A percentile compares a stretch with the other conserved stretches of the same genome.
Conservation (phyloP, 1,140 invertebrate species). For the Diabrotica undecimpunctata region DNA sequence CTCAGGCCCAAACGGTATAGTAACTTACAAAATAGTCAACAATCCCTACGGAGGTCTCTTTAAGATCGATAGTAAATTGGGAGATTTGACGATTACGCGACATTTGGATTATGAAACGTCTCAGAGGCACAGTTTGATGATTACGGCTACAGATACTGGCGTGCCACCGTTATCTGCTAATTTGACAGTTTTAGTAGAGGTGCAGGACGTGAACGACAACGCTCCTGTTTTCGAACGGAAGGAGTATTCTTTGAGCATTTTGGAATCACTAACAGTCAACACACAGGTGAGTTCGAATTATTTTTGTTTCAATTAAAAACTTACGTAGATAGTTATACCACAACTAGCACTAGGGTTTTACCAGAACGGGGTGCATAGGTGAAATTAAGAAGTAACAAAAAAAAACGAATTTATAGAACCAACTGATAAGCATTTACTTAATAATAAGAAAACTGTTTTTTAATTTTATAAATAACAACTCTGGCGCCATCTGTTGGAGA, state of each 20-base stretch:
- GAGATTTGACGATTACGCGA: conserved; percentile 64
- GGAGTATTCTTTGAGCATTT: conserved; percentile 74
- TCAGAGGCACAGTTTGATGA: conserved; percentile 75
- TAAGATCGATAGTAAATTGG: conserved; percentile 62
- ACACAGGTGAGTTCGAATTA: conserved; percentile 62
- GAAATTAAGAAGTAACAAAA: too few relatives aligned
- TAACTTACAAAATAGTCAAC: conserved; percentile 63
- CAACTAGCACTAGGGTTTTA: too few relatives aligned
- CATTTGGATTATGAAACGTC: conserved; percentile 84
- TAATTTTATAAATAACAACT: too few relatives aligned
- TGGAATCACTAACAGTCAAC: conserved; percentile 77
- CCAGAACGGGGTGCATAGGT: too few relatives aligned
- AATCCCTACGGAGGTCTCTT: conserved; percentile 54
- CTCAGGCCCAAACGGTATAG: conserved; percentile 67
- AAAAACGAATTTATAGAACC: too few relatives aligned
- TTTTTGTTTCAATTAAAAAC: too few relatives aligned
- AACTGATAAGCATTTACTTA: too few relatives aligned
- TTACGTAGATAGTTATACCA: too few relatives aligned
- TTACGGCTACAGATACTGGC: conserved; percentile 79
- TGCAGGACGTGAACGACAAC: conserved; percentile 93
- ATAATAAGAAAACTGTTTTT: too few relatives aligned
- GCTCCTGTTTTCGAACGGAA: conserved; percentile 82
- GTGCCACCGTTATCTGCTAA: conserved; percentile 70
- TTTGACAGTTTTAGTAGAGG: conserved; percentile 80
- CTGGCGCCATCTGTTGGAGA: too few relatives aligned